Base-by-base conservation (phyloP, 2,888 invertebrate species). In the Apotomis turbidana region DNA sequence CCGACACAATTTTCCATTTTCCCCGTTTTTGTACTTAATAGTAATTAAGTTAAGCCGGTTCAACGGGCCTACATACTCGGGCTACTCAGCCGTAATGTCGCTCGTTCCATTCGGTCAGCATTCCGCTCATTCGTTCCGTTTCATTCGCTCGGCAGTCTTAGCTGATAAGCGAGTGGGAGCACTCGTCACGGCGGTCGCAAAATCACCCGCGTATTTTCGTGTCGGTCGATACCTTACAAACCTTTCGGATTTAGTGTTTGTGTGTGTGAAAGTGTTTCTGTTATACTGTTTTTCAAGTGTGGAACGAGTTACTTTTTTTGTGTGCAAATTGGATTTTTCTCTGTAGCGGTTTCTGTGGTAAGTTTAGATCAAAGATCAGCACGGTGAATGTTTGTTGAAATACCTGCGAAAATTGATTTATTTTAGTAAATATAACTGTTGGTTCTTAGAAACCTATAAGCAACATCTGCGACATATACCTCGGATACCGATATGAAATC, bases 271-370 rank as follows among this genome's bases (percentile, higher is more conserved):
- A 13, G 52, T 68, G 68, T 54, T 68, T 55, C 79, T 77, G 76
- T 77, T 77, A 84, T 88, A 87, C 89, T 88, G 55, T 85, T 55
- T 41, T 27, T 27, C 27, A 9, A 10, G 85, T 86, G 87, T 86
- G 83, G 85, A 87, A 87, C 85, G 70, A 82, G 85, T 87, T 88
- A 76, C 78, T 79, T 81, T 79, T 82, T 83, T 86, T 89, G 89
- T 81, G 78, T 80, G 78, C 76, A 77, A 80, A 83, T 88, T 86
- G 90, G 90, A 90, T 87, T 87, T 89, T 90, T 86, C 81, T 80
- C 67, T 74, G 80, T 75, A 76, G 78, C 75, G 68, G 83, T 87
- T 88, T 87, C 89, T 90, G 88, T 90, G 89, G 92, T 92, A 80
- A 89, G 91, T 88, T 73, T 64, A 78, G 79, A 82, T 81, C 74